Conservation (phyloP, 2,113 vertebrate genomes). For the Thalassarche chlororhynchos region DNA sequence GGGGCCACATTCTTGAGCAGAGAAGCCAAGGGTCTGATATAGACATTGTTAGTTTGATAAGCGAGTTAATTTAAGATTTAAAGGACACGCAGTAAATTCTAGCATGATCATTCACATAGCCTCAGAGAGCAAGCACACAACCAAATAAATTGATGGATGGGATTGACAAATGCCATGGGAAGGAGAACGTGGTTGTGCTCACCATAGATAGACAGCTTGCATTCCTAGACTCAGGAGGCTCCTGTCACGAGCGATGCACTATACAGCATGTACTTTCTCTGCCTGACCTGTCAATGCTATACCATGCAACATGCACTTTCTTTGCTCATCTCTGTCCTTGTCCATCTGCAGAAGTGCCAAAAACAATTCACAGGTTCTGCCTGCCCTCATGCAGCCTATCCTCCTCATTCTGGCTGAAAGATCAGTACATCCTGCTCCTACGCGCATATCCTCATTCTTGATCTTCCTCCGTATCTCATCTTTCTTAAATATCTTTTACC, state of each 20-base stretch:
- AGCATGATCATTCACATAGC: neutral
- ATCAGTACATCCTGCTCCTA: neutral
- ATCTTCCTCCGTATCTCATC: neutral
- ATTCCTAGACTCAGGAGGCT: neutral
- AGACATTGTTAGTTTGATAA: conserved; percentile 30
- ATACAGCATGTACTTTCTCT: conserved; percentile 14
- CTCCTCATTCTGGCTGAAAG: neutral
- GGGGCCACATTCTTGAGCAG: neutral
- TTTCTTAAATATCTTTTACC: neutral
- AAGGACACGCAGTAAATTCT: conserved; percentile 45
- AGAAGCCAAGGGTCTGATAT: conserved; percentile 11
- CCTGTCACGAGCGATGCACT: neutral
- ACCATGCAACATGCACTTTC: neutral
- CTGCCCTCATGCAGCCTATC: neutral
- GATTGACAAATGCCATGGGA: neutral
- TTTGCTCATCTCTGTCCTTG: neutral
- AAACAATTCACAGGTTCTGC: neutral
- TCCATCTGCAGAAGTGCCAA: neutral
- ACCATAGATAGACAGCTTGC: neutral
- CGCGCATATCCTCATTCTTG: neutral
- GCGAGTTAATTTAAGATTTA: conserved; percentile 62
- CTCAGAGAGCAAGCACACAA: neutral
- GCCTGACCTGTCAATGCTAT: neutral
- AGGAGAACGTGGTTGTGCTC: neutral
- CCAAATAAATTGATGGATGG: conserved; percentile 9